These are phyloP conservation scores for Rhynchotus rufescens DNA, from an alignment of 2,797 vertebrate species.

Conservation along the genomic window DNA sequence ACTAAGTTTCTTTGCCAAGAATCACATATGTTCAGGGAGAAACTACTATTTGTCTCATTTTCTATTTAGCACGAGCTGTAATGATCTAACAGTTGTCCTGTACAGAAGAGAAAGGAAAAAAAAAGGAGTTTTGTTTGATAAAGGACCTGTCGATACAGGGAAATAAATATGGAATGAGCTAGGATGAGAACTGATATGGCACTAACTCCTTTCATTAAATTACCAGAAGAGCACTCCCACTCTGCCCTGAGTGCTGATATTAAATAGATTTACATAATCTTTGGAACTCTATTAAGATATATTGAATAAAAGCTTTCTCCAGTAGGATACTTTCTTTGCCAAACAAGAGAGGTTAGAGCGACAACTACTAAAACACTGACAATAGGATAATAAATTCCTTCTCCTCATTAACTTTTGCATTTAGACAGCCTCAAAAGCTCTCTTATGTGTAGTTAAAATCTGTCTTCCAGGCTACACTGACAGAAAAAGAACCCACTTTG, in stretches of 20 bases:
- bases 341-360: not conserved
- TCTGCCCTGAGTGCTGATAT: not conserved
- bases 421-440: not conserved
- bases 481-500: not conserved
- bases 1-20: not conserved
- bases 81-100: not conserved
- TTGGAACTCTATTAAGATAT: not conserved
- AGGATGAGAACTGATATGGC: not conserved
- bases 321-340: not conserved
- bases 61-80: not conserved
- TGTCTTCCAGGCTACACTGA: not conserved
- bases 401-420: slow-evolving; percentile 11
- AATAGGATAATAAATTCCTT: not conserved
- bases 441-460: not conserved
- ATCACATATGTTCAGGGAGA: not conserved
- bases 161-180: not conserved
- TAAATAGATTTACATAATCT: not conserved
- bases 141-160: not conserved
- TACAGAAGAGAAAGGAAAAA: too few species aligned
- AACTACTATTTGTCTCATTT: not conserved
- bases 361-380: not conserved
- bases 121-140: not conserved
- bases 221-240: not conserved
- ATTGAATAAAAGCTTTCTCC: not conserved
- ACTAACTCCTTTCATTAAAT: not conserved